Evolutionary conservation across 1,140 invertebrate genomes (phyloP), one percentile per base, ranked within the genome.

Genomic region (Idris sp.): DNA sequence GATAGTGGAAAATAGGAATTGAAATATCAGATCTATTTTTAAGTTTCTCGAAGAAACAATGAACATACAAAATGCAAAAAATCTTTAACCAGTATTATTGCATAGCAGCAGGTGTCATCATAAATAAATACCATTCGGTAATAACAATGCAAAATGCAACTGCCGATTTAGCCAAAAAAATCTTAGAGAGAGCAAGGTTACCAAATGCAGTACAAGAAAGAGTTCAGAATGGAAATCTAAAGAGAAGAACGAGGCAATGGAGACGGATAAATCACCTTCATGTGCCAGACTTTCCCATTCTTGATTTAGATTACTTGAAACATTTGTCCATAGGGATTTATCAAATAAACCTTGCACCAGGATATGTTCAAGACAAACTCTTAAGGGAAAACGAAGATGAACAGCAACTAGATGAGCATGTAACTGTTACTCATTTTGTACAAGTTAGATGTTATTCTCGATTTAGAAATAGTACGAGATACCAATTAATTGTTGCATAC

Each of bases 231-330:
- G 46, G 44, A 10, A 64, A 64, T 36, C 38, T 64, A 0, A 2
- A 4, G 8, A 15, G 2, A 13, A 46, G 40, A 53, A 65, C 36
- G 38, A 49, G 10, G 1, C 11, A 46, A 14, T 46, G 48, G 49
- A 10, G 11, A 14, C 18, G 31, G 8, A 8, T 65, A 2, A 11
- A 14, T 10, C 28, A 46, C 35, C 16, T 5, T 5, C 11, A 49
- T 16, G 10, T 58, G 41, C 53, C 11, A 10, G 35, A 68, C 4
- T 68, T 58, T 46, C 64, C 64, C 15, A 13, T 30, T 30, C 41
- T 22, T 2, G 19, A 22, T 22, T 22, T 22, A 22, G 19, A 22
- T 22, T 22, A 22, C 6, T 22, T 4, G 19, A 22, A 22, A 22
- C 19, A 22, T 22, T 22, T 22, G 6, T 4, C 19, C 2, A 4